These are phyloP conservation scores for Saiga tatarica DNA, from an alignment of 2,113 vertebrate species.

Conservation along the genomic window DNA sequence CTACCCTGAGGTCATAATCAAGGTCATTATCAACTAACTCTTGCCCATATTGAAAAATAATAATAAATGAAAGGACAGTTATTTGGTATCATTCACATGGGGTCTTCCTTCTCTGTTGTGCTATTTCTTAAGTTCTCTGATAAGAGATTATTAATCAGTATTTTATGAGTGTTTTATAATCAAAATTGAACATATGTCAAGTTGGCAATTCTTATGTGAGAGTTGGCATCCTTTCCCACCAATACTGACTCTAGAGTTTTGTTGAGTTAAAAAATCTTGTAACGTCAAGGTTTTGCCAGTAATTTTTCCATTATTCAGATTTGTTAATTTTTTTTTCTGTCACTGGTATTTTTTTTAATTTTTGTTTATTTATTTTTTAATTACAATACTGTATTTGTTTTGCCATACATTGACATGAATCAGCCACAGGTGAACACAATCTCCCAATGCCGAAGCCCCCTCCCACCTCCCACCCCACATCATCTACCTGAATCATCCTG, in stretches of 20 bases:
- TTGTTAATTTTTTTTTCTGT: background rate
- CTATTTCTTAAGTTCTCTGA: background rate
- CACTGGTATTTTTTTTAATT: too few species aligned
- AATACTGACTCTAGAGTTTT: constrained; percentile 25
- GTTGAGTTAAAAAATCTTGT: constrained; percentile 38
- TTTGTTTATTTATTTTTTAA: too few species aligned
- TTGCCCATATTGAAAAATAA: background rate
- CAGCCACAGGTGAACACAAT: too few species aligned
- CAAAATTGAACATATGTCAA: constrained; percentile 58
- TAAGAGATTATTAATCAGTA: constrained; percentile 30
- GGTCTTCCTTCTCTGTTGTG: background rate
- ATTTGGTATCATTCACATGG: background rate
- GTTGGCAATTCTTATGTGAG: background rate
- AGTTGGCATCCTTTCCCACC: constrained; percentile 23
- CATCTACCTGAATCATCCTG: too few species aligned
- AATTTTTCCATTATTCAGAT: constrained; percentile 26
- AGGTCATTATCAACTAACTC: constrained; percentile 49
- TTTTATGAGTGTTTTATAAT: constrained; percentile 53
- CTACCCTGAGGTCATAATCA: constrained; percentile 24
- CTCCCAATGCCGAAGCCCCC: too few species aligned
- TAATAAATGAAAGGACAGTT: background rate
- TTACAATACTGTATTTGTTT: too few species aligned
- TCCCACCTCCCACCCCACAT: too few species aligned
- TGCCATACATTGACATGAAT: too few species aligned
- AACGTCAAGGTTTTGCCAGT: background rate